Evolutionary conservation across 2,888 invertebrate species (phyloP).

Genomic region (Syritta pipiens): DNA sequence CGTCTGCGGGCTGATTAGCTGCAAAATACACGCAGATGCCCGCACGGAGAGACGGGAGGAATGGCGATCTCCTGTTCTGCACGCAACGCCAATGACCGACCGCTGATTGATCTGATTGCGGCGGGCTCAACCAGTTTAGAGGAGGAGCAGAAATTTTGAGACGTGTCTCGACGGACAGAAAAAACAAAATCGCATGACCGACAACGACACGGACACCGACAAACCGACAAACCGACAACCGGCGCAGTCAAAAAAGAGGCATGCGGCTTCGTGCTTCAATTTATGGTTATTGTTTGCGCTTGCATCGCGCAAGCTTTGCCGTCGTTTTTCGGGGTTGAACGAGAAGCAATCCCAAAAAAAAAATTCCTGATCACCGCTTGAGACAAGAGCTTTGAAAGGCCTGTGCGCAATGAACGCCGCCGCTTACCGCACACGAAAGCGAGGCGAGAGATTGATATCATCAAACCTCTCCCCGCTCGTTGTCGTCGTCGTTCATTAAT

Average conservation of each 20-base stretch:
- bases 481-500: conserved; percentile 60
- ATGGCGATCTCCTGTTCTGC: conserved; percentile 4
- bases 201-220: too few species aligned
- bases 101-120: conserved; percentile 62
- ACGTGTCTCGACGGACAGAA: neutral
- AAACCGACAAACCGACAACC: too few species aligned
- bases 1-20: too few species aligned
- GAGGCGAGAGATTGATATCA: conserved; percentile 53
- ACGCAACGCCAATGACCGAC: conserved; percentile 49
- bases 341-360: conserved; percentile 19
- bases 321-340: conserved; percentile 4
- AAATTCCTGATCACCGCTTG: conserved; percentile 36
- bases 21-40: too few species aligned
- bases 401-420: conserved; percentile 5
- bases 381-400: conserved; percentile 52
- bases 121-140: conserved; percentile 32
- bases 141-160: neutral
- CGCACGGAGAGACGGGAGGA: too few species aligned
- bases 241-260: conserved; percentile 43
- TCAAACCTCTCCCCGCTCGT: conserved; percentile 42
- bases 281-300: conserved; percentile 64
- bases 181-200: conserved; percentile 49
- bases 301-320: neutral
- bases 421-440: too few species aligned
- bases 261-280: conserved; percentile 63